Base-by-base conservation (phyloP, 1,140 invertebrate genomes). In the Psix sp. region DNA sequence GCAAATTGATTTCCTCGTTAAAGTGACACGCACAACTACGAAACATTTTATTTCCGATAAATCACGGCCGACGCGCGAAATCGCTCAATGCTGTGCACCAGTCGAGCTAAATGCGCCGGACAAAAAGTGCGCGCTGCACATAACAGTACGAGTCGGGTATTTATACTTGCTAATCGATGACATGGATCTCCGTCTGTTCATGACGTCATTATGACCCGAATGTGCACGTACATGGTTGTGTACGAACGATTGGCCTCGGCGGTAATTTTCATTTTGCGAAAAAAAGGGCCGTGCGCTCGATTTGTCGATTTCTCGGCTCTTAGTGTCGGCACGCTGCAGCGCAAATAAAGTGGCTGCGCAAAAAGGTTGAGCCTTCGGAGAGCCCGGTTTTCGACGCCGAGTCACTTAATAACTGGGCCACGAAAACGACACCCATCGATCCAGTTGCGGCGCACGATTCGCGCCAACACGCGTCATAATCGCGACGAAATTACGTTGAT, bases 151-250 rank as follows among this genome's bases (percentile, higher is more conserved):
- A 70, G 31, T 65, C 54, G 60, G 66, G 66, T 71, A 71, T 76
- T 76, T 76, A 71, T 76, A 76, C 62, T 51, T 54, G 60, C 56
- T 71, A 71, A 76, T 76, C 73, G 62, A 76, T 71, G 66, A 71
- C 73, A 76, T 67, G 60, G 66, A 76, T 71, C 60, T 75, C 49
- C 56, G 45, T 60, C 17, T 24, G 56, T 45, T 31, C 15, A 24
- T 71, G 66, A 71, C 73, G 73, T 76, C 66, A 71, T 71, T 70
- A 60, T 59, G 73, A 71, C 73, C 66, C 73, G 56, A 76, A 76
- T 76, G 56, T 66, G 60, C 66, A 71, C 48, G 48, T 66, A 31
- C 35, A 17, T 42, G 20, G 11, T 42, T 35, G 48, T 38, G 24
- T 21, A 45, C 66, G 26, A 31, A 42, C 48, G 40, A 59, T 24